Base-by-base conservation (phyloP, 2,113 vertebrate genomes). In the Lamprotornis superbus region DNA sequence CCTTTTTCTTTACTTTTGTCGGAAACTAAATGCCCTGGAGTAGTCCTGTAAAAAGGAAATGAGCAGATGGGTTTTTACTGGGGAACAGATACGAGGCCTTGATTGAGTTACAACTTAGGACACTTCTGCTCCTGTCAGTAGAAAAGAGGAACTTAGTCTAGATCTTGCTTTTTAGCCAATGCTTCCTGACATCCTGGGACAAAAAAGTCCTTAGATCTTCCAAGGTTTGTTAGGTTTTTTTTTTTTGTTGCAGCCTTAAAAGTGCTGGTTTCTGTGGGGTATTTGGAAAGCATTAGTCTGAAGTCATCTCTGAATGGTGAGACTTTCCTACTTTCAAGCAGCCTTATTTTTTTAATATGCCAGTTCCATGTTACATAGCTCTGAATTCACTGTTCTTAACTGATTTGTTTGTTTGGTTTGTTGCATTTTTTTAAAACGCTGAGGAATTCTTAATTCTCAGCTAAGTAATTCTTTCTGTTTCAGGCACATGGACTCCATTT, bases 401-500 rank as follows among this genome's bases (percentile, higher is more conserved):
- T 23, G 7, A 40, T 12, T 63, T 64, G 49, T 68, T 80, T 79
- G 70, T 21, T 63, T 79, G 22, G 17, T 61, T 49, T 11, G 25
- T 21, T 74, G 44, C 27, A 11, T 27, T 84, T 83, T 76, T 39
- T 59, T 55, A 5, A 40, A 57, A 23, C 21, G 7, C 37, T 50
- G 44, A 75, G 60, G 21, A 92, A 78, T 46, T 65, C 49, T 55
- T 65, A 15, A 44, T 65, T 44, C 19, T 65, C 9, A 79, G 1
- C 47, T 84, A 75, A 96, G 27, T 47, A 33, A 47, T 75, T 83
- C 77, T 97, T 47, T 97, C 64, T 93, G 37, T 98, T 98, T 82
- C 98, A 99, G 99, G 99, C 83, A 99, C 99, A 0, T 99, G 99
- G 99, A 99, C 99, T 88, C 99, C 99, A 5, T 99, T 99, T 97